Percentiles rank a stretch among this genome's conserved stretches.
Evolutionary conservation across 2,888 invertebrate genomes (phyloP).

Genomic region (Calliopum simillimum): DNA sequence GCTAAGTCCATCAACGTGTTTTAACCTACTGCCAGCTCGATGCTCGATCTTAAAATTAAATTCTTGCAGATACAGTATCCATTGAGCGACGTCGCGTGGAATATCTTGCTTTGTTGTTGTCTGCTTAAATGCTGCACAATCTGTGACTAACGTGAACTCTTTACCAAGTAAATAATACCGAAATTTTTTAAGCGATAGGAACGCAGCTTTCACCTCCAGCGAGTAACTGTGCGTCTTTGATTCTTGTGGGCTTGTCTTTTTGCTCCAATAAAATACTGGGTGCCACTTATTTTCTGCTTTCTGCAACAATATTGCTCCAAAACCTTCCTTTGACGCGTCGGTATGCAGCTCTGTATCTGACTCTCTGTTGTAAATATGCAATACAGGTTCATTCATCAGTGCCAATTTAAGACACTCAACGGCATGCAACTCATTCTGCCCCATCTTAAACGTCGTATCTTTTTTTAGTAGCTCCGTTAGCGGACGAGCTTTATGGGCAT

Average conservation of each 20-base stretch:
- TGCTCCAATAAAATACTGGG: conserved; percentile 25
- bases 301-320: conserved; percentile 22
- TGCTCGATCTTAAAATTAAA: conserved; percentile 48
- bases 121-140: conserved; percentile 43
- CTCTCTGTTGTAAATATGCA: conserved; percentile 1
- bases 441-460: conserved; percentile 9
- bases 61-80: conserved; percentile 45
- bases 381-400: conserved; percentile 3
- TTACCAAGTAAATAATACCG: conserved; percentile 49
- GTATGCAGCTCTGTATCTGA: conserved; percentile 15
- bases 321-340: conserved; percentile 24
- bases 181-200: conserved; percentile 48
- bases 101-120: conserved; percentile 44
- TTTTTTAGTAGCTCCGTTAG: conserved; percentile 14
- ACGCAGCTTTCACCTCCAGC: conserved; percentile 48
- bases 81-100: conserved; percentile 46
- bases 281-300: neutral
- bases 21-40: conserved; percentile 39
- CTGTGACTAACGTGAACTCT: conserved; percentile 40
- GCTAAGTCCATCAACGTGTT: conserved; percentile 32
- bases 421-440: neutral
- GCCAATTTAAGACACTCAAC: conserved; percentile 5
- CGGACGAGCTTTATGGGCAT: conserved; percentile 5
- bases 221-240: conserved; percentile 36
- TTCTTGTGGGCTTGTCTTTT: conserved; percentile 6